phyloP scores from a whole-genome alignment of 2,797 vertebrate species.

The Potorous gilbertii region DNA sequence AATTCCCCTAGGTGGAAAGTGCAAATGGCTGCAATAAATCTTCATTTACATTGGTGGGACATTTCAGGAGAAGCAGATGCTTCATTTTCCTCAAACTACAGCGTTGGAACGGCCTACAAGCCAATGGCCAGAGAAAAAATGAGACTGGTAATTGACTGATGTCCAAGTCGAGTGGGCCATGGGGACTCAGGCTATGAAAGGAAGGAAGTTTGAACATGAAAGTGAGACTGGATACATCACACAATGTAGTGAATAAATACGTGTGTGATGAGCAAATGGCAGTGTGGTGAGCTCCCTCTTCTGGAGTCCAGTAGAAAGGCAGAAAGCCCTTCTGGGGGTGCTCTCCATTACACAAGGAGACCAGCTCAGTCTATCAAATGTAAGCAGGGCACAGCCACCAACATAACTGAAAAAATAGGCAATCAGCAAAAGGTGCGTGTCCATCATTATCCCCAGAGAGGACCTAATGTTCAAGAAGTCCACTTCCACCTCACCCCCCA shows the following conservation, averaged over 20 bases:
- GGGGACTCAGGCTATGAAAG: constrained; percentile 18
- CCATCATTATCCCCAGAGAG: too few relatives aligned
- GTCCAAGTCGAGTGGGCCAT: not conserved
- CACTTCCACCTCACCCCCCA: too few relatives aligned
- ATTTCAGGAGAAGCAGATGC: constrained; percentile 66
- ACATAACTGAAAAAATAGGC: not conserved
- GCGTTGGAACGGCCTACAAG: constrained; percentile 15
- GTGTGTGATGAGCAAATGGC: rapidly evolving
- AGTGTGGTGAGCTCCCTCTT: not conserved
- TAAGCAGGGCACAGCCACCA: not conserved
- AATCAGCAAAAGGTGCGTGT: too few relatives aligned
- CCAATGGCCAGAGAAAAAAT: constrained; percentile 50
- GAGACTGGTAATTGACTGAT: constrained; percentile 36
- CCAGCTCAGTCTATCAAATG: not conserved
- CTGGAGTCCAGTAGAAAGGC: not conserved
- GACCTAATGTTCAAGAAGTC: too few relatives aligned
- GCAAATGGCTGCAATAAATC: constrained; percentile 78
- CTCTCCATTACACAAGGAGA: not conserved
- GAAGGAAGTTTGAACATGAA: constrained; percentile 16
- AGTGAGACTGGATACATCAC: constrained; percentile 9
- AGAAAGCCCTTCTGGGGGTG: not conserved
- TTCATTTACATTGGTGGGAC: constrained; percentile 76
- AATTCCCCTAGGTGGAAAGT: constrained; percentile 76
- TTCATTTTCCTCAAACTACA: constrained; percentile 68
- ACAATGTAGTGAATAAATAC: not conserved